Evolutionary conservation across 2,113 vertebrate species (phyloP), one percentile per base, ranked within the genome.

Genomic region (Brachyistius frenatus): DNA sequence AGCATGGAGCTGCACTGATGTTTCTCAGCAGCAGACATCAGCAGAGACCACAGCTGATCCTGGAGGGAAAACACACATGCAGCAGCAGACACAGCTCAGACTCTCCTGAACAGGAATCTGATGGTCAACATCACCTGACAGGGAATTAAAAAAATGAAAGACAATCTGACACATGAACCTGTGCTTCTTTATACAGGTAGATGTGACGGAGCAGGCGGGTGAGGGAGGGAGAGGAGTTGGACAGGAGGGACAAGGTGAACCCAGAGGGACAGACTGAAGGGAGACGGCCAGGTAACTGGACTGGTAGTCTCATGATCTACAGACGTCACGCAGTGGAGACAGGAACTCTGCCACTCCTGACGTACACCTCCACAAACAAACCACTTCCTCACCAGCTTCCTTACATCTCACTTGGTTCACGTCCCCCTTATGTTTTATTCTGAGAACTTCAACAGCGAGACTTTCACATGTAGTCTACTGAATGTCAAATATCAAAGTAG

Each of bases 241-340:
- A 23, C 23, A 23, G 23, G 23, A 23, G 23, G 23, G 23, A 23
- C 23, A 23, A 23, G 23, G 23, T 23, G 23, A 23, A 23, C 23
- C 23, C 23, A 75, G 30, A 81, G 57, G 65, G 41, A 68, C 33
- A 67, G 39, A 73, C 41, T 47, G 35, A 7, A 74, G 56, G 16
- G 61, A 80, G 73, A 60, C 55, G 80, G 88, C 86, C 86, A 89
- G 80, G 81, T 81, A 80, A 73, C 31, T 83, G 82, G 84, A 80
- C 68, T 82, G 85, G 55, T 54, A 50, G 85, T 69, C 80, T 60
- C 64, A 66, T 81, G 76, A 86, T 83, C 81, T 71, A 73, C 71
- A 76, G 44, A 49, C 86, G 77, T 89, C 85, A 85, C 76, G 14
- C 91, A 80, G 85, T 80, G 78, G 89, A 82, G 57, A 80, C 80